Base-by-base conservation (phyloP, 2,113 vertebrate species). In the Procapra przewalskii region DNA sequence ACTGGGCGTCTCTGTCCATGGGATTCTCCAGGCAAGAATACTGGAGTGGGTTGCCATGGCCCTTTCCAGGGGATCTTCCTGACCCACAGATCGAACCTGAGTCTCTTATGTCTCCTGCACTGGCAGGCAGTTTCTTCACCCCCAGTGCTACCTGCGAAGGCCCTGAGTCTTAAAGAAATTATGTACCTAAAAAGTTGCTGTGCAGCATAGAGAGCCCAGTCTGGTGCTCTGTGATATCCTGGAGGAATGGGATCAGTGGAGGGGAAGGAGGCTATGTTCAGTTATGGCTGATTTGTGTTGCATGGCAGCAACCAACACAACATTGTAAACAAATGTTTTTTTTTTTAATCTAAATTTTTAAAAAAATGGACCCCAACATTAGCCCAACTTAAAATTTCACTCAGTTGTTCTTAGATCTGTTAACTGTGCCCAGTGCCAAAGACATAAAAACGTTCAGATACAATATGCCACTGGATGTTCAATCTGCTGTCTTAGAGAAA, bases 301-400 rank as follows among this genome's bases (percentile, higher is more conserved):
- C 40, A 23, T 23, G 10, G 67, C n/a, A 75, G n/a, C n/a, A 75
- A 23, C 19, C 10, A 40, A 75, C n/a, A 71, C 67, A 71, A 6
- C n/a, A 40, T 13, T 40, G 67, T 23, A 36, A 23, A 36, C 19
- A 71, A 36, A 23, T 36, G 3, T 9, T 21, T n/a, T 23, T 64
- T 33, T 64, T 23, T 62, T 62, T 17, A n/a, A 64, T n/a, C 31
- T 64, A 71, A 40, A 12, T 71, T 21, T 0, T 6, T 0, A 2
- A 11, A 71, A 17, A 71, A 36, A 23, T 92, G 27, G 13, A 6
- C 1, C 5, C 10, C 31, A 64, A 59, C 21, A 50, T 43, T 88
- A 33, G n/a, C 1, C n/a, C 40, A 90, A n/a, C 6, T 57, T 85
- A 95, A 75, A 64, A 33, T 67, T 55, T 40, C 86, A 71, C 27